Percentiles rank a stretch among this genome's conserved stretches.
Conservation (phyloP, 2,888 invertebrate species). For the Fragum fragum region DNA sequence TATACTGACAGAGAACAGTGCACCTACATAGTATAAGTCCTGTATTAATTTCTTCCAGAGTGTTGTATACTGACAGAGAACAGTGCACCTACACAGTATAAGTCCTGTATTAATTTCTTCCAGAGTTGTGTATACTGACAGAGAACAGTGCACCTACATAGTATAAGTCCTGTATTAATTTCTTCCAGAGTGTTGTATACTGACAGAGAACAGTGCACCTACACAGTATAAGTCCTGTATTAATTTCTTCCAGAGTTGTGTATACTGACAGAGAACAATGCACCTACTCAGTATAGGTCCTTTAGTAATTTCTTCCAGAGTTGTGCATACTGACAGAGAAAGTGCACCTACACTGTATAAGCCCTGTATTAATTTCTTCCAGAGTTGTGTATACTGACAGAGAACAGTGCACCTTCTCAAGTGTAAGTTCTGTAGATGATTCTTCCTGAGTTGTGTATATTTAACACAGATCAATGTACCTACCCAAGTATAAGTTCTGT, state of each 20-base stretch:
- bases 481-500: conserved; percentile 93
- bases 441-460: too few relatives aligned
- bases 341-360: conserved; percentile 90
- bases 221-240: conserved; percentile 79
- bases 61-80: conserved; percentile 89
- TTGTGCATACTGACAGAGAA: too few relatives aligned
- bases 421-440: too few relatives aligned
- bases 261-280: too few relatives aligned
- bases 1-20: too few relatives aligned
- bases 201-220: conserved; percentile 94
- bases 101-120: too few relatives aligned
- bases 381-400: conserved; percentile 86
- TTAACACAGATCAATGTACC: conserved; percentile 88
- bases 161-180: conserved; percentile 93
- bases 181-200: conserved; percentile 89
- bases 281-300: conserved; percentile 90
- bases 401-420: conserved; percentile 91
- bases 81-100: conserved; percentile 90
- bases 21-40: conserved; percentile 92
- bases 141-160: conserved; percentile 91
- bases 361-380: too few relatives aligned
- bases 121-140: too few relatives aligned
- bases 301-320: too few relatives aligned
- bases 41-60: conserved; percentile 92
- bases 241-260: too few relatives aligned